These are phyloP conservation scores for Heliconius ethilla DNA, from an alignment of 2,888 invertebrate genomes.

Conservation along the genomic window DNA sequence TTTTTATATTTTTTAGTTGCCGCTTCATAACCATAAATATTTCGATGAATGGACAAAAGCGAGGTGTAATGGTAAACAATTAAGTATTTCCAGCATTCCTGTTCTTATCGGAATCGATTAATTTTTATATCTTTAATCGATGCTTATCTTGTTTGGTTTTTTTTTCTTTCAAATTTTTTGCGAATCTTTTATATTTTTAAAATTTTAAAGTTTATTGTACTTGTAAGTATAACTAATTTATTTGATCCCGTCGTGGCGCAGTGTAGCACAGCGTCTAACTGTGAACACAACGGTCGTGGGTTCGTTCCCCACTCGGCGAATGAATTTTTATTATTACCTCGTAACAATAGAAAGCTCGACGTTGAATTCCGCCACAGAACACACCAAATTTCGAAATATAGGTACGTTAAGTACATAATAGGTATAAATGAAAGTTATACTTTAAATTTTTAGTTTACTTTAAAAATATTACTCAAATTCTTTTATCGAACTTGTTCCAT, in stretches of 20 bases:
- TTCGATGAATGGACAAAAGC: constrained; percentile 1
- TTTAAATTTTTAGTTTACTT: background rate
- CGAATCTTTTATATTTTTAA: background rate
- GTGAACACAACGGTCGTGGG: background rate
- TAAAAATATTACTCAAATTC: background rate
- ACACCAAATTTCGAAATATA: too few species aligned
- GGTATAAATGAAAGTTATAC: too few species aligned
- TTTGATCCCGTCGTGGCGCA: background rate
- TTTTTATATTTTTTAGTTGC: background rate
- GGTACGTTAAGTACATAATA: too few species aligned
- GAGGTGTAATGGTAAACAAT: constrained; percentile 9
- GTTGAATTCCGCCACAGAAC: too few species aligned
- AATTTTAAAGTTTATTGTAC: background rate
- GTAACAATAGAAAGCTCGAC: too few species aligned
- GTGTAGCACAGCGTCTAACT: background rate
- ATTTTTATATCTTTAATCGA: constrained; percentile 11
- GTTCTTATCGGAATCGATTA: constrained; percentile 10
- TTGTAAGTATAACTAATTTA: background rate
- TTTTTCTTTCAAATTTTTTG: background rate
- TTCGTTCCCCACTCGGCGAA: background rate
- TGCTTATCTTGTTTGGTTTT: constrained; percentile 2
- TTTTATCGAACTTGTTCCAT: background rate
- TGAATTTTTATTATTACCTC: too few species aligned
- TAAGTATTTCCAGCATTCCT: constrained; percentile 1
- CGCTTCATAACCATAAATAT: constrained; percentile 2